These are phyloP conservation scores for Cochlearius cochlearius DNA, from an alignment of 2,113 vertebrate genomes.

Conservation along the genomic window DNA sequence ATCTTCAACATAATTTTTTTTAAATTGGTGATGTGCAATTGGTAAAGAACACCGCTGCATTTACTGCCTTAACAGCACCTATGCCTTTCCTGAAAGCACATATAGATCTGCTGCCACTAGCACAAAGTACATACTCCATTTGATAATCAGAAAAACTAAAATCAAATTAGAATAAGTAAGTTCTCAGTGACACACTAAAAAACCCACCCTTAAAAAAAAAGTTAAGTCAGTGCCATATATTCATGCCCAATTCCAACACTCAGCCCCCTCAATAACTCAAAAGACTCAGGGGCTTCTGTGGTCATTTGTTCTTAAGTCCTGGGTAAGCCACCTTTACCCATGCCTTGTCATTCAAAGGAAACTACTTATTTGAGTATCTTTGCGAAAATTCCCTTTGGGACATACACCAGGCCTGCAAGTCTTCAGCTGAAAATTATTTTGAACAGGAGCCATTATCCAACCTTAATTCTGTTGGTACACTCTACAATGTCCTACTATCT, in stretches of 20 bases:
- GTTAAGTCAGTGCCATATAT: no score
- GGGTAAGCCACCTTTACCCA: not conserved
- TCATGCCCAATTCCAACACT: not conserved
- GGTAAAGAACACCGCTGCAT: not conserved
- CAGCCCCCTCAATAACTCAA: not conserved
- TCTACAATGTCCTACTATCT: not conserved
- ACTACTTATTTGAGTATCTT: not conserved
- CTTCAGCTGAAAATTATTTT: not conserved
- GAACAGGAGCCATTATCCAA: not conserved
- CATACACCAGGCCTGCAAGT: not conserved
- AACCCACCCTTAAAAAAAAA: not conserved
- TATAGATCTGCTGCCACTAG: not conserved
- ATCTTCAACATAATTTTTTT: not conserved
- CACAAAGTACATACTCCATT: not conserved
- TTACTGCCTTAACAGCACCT: not conserved
- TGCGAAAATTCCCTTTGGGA: not conserved
- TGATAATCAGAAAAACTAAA: not conserved
- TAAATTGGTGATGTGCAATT: not conserved
- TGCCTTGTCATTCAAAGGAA: not conserved
- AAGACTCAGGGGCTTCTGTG: not conserved
- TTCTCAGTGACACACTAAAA: not conserved
- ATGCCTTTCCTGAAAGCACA: not conserved
- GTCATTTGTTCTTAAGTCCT: not conserved
- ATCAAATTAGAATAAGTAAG: not conserved
- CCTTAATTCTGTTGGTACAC: not conserved